A percentile compares a stretch with the other conserved stretches of the same genome.
Conservation (phyloP, 2,888 invertebrate species). For the Metallyticus violacea region DNA sequence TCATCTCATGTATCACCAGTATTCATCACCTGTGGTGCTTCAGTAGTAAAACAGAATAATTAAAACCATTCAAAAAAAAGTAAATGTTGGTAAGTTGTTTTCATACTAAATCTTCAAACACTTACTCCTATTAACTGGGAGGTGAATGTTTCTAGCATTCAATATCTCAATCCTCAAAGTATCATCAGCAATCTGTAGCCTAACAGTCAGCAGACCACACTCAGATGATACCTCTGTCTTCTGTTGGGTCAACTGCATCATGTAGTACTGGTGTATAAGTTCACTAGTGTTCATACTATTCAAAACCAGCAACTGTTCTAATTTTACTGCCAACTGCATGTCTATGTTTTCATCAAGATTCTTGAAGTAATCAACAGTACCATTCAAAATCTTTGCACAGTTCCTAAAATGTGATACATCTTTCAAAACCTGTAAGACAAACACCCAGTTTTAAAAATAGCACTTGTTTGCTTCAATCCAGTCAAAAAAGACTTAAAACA, state of each 20-base stretch:
- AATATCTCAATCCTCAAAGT: conserved; percentile 78
- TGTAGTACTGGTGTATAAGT: conserved; percentile 78
- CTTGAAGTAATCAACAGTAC: conserved; percentile 86
- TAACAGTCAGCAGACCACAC: conserved; percentile 76
- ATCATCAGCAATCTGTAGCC: conserved; percentile 68
- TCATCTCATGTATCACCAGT: no score
- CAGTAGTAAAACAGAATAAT: no score
- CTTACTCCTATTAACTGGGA: conserved; percentile 85
- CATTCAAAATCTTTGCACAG: conserved; percentile 78
- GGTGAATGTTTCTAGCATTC: conserved; percentile 81
- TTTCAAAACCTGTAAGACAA: conserved; percentile 70
- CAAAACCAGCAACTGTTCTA: conserved; percentile 66
- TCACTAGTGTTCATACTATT: conserved; percentile 85
- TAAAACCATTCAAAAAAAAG: no score
- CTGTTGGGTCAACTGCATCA: conserved; percentile 63
- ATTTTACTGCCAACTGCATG: conserved; percentile 45
- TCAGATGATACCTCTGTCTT: conserved; percentile 59
- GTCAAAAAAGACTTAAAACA: no score
- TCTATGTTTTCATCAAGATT: conserved; percentile 46
- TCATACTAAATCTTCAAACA: no score
- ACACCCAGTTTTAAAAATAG: no score
- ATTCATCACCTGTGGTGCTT: no score
- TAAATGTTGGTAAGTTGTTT: no score
- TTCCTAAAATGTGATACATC: conserved; percentile 91
- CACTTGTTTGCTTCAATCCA: no score